These are phyloP conservation scores for Nysson spinosus DNA, from an alignment of 2,888 invertebrate species.

Conservation along the genomic window DNA sequence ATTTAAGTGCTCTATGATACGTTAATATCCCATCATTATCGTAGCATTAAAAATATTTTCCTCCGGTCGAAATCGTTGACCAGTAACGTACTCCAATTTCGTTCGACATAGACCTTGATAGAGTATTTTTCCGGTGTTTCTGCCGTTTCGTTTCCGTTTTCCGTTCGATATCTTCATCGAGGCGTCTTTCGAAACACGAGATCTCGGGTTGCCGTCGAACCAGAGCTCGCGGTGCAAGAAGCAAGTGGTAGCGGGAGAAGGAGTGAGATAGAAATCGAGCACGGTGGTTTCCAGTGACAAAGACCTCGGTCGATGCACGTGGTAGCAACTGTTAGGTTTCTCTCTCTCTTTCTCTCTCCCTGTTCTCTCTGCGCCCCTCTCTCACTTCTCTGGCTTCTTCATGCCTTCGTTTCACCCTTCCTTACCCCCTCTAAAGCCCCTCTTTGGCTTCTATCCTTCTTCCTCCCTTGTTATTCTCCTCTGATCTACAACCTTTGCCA, in stretches of 20 bases:
- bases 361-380: conserved; percentile 1
- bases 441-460: not conserved
- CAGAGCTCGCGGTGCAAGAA: conserved; percentile 22
- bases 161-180: conserved; percentile 20
- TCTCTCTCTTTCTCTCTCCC: conserved; percentile 23
- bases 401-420: not conserved
- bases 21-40: too few relatives aligned
- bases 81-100: not conserved
- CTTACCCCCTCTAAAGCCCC: not conserved
- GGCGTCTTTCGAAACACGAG: conserved; percentile 15
- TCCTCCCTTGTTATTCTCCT: conserved; percentile 21
- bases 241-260: conserved; percentile 1
- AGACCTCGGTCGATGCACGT: conserved; percentile 61
- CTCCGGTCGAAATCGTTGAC: too few relatives aligned
- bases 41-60: too few relatives aligned
- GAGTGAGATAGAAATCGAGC: conserved; percentile 45
- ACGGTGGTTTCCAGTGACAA: conserved; percentile 57
- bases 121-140: conserved; percentile 7
- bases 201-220: conserved; percentile 19
- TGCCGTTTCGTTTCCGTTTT: not conserved
- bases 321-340: conserved; percentile 48
- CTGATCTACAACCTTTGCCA: conserved; percentile 17
- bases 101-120: not conserved
- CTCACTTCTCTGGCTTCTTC: not conserved
- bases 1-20: too few relatives aligned